Evolutionary conservation across 2,888 invertebrate species (phyloP), one percentile per base, ranked within the genome.

Genomic region (Globia sparganii): DNA sequence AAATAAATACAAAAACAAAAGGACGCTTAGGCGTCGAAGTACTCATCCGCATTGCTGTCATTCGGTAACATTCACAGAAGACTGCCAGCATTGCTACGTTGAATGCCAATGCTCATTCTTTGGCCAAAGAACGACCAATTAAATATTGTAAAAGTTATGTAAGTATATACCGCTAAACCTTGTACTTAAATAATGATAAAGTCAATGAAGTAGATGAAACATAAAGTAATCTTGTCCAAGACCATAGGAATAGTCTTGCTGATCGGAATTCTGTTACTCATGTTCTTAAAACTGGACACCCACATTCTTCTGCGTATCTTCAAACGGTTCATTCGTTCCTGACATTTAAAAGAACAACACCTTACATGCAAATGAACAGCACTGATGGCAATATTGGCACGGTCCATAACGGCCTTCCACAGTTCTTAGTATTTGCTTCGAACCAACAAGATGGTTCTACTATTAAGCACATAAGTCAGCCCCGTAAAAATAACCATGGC

Each of bases 301-400:
- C 11, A 62, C 31, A 74, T 74, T 67, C 37, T 75, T 79, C 43
- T 73, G 15, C 56, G 37, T 79, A 77, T 31, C 3, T 31, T 58
- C n/a, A 43, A 73, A 66, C 59, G 46, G 70, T 61, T 49, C 25
- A 70, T 25, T 61, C 62, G 49, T 64, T 61, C 46, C 61, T 62
- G n/a, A 18, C 58, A 73, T 64, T 78, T 40, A 81, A 74, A 75
- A 81, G 61, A 81, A 81, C 46, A 76, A 72, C 61, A 46, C 59
- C 62, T 21, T 74, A 70, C 70, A 79, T 84, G 79, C 79, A 85
- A 84, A 85, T 80, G 53, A 74, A 76, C 62, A 28, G 68, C 64
- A 72, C 74, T 72, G 72, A 25, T 66, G 40, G 65, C 43, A 25
- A 65, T 82, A 75, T 73, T 75, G 82, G 65, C 73, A 49, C 61